phyloP scores from a whole-genome alignment of 2,797 vertebrate species.

The Acridotheres tristis region DNA sequence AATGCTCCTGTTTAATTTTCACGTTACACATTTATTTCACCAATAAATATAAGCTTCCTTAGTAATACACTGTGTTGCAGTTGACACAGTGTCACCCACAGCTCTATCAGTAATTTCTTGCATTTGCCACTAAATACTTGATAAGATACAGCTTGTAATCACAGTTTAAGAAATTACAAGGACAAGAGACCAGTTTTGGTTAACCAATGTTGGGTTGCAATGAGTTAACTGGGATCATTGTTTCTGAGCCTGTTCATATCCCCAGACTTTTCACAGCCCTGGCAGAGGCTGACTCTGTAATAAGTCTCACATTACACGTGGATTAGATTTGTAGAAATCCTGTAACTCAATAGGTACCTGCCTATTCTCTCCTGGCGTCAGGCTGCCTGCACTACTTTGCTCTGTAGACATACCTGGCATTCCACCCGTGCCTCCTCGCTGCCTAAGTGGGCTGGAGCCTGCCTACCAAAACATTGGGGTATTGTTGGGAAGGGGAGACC shows the following conservation, averaged over 20 bases:
- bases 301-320: conserved; percentile 87
- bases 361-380: conserved; percentile 88
- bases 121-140: conserved; percentile 14
- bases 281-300: conserved; percentile 80
- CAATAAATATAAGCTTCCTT: not conserved
- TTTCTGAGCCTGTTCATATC: conserved; percentile 72
- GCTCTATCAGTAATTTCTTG: conserved; percentile 25
- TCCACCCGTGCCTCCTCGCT: conserved; percentile 84
- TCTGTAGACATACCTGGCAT: conserved; percentile 88
- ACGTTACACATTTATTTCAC: not conserved
- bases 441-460: conserved; percentile 82
- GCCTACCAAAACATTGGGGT: conserved; percentile 83
- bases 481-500: conserved; percentile 80
- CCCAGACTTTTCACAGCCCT: conserved; percentile 77
- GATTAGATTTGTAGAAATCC: conserved; percentile 89
- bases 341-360: conserved; percentile 90
- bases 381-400: conserved; percentile 80
- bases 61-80: not conserved
- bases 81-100: not conserved
- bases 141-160: conserved; percentile 53
- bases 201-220: conserved; percentile 65
- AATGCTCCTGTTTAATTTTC: not conserved
- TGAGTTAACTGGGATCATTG: conserved; percentile 78
- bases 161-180: conserved; percentile 46
- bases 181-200: conserved; percentile 56